Conservation (phyloP, 2,888 invertebrate species). For the Mayetiola destructor region DNA sequence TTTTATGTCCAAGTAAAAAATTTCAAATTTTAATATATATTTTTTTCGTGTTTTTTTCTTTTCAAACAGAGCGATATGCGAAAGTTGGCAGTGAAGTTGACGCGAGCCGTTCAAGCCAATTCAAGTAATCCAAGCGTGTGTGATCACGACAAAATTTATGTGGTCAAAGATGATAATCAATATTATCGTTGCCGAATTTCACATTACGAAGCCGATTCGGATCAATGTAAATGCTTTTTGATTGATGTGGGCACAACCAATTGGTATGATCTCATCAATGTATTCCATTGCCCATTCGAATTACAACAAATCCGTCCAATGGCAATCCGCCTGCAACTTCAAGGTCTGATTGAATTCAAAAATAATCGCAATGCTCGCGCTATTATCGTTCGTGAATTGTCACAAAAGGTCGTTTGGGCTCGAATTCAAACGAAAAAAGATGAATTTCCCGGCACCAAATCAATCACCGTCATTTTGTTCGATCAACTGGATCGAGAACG, state of each 20-base stretch:
- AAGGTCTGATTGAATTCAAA: neutral
- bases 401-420: neutral
- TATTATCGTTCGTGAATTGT: neutral
- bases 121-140: neutral
- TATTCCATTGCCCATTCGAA: neutral
- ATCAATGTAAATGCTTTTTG: slow-evolving; percentile 2
- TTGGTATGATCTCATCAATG: neutral
- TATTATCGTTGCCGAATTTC: neutral
- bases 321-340: neutral
- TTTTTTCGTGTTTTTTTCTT: neutral
- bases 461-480: neutral
- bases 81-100: neutral
- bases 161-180: neutral
- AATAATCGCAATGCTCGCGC: neutral
- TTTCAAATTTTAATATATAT: neutral
- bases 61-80: neutral
- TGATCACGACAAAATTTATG: neutral
- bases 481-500: neutral
- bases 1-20: neutral
- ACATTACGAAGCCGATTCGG: neutral
- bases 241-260: neutral
- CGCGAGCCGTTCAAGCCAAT: neutral
- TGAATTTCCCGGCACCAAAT: neutral
- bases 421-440: neutral
- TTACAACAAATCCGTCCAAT: neutral